Base-by-base conservation (phyloP, 2,888 invertebrate species). In the Matsumyia berberina region DNA sequence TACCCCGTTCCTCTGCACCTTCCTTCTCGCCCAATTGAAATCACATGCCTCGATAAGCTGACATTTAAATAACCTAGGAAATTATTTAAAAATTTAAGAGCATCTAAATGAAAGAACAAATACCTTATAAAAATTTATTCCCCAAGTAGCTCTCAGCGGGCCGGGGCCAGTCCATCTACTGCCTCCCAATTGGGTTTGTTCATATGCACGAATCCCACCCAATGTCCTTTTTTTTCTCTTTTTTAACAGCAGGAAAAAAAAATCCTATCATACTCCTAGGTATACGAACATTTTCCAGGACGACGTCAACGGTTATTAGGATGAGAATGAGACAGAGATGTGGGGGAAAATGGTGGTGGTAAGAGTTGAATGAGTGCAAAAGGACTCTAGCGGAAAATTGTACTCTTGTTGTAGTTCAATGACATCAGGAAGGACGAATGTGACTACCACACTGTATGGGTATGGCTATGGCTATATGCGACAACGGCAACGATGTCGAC, bases 371-470 rank as follows among this genome's bases (percentile, higher is more conserved):
- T 76, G 66, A 80, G 70, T 85, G 55, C 70, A 80, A 62, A 85
- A 80, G 74, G 85, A 85, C 64, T 80, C 69, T 80, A 76, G 74
- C 79, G 80, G 74, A 85, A 85, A 80, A 76, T 85, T 85, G 39
- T 76, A 66, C 66, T 74, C 74, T 66, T 85, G 70, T 80, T 69
- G 85, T 80, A 85, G 85, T 80, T 85, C 80, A 85, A 85, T 76
- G 85, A 85, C 85, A 80, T 76, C 76, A 80, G 62, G 70, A 80
- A 70, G 85, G 80, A 85, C 74, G 79, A 80, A 85, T 85, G 69
- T 66, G 74, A 76, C 53, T 76, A 44, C 60, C 78, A 78, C 35
- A 60, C 42, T 9, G 35, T 19, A 69, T 70, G 24, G 24, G 24
- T 77, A 73, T 19, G 60, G 42, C 8, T 64, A 57, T 58, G 5